Conservation (phyloP, 2,113 vertebrate genomes). For the Leucoraja erinaceus region DNA sequence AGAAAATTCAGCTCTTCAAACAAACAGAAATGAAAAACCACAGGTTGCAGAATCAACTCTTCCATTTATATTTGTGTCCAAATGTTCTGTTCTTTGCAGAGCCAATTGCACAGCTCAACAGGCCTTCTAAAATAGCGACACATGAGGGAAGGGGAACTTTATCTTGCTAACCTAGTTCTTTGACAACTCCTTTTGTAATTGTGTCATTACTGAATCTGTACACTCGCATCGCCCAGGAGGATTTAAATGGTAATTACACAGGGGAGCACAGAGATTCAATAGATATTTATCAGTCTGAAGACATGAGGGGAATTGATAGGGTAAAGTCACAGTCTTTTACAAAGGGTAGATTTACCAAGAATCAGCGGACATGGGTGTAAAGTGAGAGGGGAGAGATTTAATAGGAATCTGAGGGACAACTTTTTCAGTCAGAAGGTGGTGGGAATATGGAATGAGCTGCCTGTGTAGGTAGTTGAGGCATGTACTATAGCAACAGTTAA, state of each 20-base stretch:
- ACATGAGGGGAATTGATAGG: not conserved
- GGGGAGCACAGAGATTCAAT: not conserved
- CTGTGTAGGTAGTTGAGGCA: too few relatives aligned
- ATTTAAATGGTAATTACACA: not conserved
- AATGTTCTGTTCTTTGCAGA: not conserved
- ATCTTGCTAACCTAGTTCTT: not conserved
- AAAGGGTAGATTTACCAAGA: too few relatives aligned
- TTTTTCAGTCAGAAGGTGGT: too few relatives aligned
- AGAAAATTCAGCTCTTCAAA: not conserved
- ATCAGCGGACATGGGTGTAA: too few relatives aligned
- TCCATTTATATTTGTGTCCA: not conserved
- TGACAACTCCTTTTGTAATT: not conserved
- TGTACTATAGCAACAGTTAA: too few relatives aligned
- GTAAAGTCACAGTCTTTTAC: too few relatives aligned
- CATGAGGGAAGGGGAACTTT: not conserved
- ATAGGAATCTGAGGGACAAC: too few relatives aligned
- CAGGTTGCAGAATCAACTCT: not conserved
- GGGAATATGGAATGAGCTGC: too few relatives aligned
- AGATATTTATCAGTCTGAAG: conserved; percentile 10
- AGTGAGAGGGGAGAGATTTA: too few relatives aligned
- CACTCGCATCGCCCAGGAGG: not conserved
- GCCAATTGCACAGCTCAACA: not conserved
- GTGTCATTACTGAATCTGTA: not conserved
- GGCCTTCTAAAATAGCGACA: not conserved
- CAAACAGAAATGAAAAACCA: not conserved